Conservation (phyloP, 53 echinoderm and acorn worm genomes). For the Apostichopus leukothele region DNA sequence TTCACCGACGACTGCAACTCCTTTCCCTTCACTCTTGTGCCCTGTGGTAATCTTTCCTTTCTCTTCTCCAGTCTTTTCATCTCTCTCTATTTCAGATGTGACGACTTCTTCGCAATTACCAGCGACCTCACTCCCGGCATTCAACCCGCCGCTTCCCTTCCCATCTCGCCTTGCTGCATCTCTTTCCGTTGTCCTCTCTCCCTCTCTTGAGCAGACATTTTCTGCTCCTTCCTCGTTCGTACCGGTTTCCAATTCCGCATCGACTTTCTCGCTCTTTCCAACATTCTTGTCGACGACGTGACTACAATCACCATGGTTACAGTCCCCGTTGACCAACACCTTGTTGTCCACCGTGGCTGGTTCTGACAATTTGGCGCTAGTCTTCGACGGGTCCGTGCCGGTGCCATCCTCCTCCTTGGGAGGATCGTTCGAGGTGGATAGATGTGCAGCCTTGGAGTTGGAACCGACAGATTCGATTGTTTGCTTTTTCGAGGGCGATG, state of each 20-base stretch:
- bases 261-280: no score
- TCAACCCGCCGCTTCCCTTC: no score
- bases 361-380: neutral
- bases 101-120: neutral
- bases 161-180: no score
- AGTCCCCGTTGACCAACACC: neutral
- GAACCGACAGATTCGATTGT: neutral
- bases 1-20: neutral
- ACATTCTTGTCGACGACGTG: neutral
- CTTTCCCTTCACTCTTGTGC: neutral
- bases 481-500: neutral
- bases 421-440: neutral
- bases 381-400: neutral
- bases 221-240: no score
- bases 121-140: neutral
- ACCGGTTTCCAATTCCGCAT: no score
- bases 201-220: no score
- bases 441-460: neutral
- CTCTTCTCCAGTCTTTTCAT: neutral
- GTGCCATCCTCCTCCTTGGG: neutral
- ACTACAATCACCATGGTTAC: neutral
- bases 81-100: neutral
- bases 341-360: conserved; percentile 10
- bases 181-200: no score
- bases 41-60: neutral